Percentiles rank a stretch among this genome's conserved stretches.
These are phyloP conservation scores for Nothura maculosa DNA, from an alignment of 2,797 vertebrate species.

Conservation along the genomic window DNA sequence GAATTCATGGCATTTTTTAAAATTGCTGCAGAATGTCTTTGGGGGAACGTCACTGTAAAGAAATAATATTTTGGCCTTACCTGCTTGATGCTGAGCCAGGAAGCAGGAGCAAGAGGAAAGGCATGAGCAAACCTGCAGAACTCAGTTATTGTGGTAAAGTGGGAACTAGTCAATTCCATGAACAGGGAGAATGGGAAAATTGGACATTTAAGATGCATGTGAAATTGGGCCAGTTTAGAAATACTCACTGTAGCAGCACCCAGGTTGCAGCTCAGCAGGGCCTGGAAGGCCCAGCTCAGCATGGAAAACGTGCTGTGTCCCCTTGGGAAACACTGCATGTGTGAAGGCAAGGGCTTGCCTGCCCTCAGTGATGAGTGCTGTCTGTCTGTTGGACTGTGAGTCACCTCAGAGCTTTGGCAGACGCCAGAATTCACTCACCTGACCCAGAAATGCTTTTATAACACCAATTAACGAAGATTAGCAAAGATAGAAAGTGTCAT, in stretches of 20 bases:
- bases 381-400: not conserved
- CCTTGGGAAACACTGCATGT: not conserved
- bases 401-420: not conserved
- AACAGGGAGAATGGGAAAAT: not conserved
- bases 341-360: not conserved
- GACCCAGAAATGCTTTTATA: not conserved
- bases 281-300: not conserved
- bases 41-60: not conserved
- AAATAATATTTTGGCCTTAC: not conserved
- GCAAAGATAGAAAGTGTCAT: rapidly evolving
- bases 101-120: not conserved
- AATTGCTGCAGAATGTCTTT: not conserved
- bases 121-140: not conserved
- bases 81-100: not conserved
- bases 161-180: not conserved
- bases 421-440: not conserved
- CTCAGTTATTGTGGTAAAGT: not conserved
- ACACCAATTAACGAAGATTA: not conserved
- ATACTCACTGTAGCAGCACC: not conserved
- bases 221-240: not conserved
- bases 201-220: not conserved
- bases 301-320: not conserved
- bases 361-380: not conserved
- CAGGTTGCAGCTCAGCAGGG: not conserved
- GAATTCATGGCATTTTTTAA: not conserved